Conservation (phyloP, 2,113 vertebrate species). For the Rousettus leschenaultii region DNA sequence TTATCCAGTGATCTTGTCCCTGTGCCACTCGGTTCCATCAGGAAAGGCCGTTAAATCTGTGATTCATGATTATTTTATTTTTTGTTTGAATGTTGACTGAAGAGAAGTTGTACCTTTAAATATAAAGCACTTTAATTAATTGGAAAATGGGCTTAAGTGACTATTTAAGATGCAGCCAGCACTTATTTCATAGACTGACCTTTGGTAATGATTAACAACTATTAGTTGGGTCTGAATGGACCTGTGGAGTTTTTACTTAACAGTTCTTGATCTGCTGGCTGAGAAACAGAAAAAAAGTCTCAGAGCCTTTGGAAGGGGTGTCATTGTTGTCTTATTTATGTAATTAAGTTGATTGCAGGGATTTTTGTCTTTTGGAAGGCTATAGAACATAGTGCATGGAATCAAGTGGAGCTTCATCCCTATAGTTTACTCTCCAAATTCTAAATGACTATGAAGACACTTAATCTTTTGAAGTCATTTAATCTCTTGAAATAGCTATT, state of each 20-base stretch:
- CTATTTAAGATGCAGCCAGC: neutral
- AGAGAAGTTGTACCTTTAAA: neutral
- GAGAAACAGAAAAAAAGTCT: neutral
- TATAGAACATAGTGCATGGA: neutral
- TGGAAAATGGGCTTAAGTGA: slow-evolving; percentile 10
- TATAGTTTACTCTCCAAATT: neutral
- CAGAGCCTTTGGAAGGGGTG: neutral
- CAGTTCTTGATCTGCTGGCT: neutral
- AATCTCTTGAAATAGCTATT: neutral
- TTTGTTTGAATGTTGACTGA: neutral
- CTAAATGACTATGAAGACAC: neutral
- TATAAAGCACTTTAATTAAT: slow-evolving; percentile 38
- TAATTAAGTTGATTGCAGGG: neutral
- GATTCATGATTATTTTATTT: neutral
- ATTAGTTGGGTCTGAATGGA: neutral
- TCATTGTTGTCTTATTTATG: neutral
- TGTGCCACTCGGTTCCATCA: neutral
- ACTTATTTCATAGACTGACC: neutral
- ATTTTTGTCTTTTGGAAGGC: neutral
- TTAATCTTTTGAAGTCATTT: neutral
- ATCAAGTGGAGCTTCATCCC: neutral
- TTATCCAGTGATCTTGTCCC: neutral
- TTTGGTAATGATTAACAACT: neutral
- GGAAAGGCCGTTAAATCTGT: neutral
- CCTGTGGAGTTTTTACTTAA: fast-evolving